Percentiles rank a stretch among this genome's conserved stretches.
These are phyloP conservation scores for Hirundichthys speculiger DNA, from an alignment of 2,113 vertebrate genomes.

Conservation along the genomic window DNA sequence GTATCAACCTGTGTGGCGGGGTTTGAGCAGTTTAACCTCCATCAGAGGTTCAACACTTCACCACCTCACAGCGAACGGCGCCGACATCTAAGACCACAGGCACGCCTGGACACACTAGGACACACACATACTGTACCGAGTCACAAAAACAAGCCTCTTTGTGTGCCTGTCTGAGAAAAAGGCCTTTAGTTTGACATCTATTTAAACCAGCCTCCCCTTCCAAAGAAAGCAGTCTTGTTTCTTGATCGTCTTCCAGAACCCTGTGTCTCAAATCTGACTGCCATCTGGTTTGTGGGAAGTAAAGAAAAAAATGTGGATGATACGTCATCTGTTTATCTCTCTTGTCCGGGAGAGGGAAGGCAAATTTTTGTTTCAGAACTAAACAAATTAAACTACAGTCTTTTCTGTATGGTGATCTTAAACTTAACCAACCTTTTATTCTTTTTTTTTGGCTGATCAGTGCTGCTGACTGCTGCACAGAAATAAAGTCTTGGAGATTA, in stretches of 20 bases:
- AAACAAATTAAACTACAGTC: constrained; percentile 25
- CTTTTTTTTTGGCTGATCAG: constrained; percentile 15
- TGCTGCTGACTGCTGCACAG: neutral
- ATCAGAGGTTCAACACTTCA: constrained; percentile 62
- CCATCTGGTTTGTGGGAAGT: constrained; percentile 74
- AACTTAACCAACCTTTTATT: constrained; percentile 12
- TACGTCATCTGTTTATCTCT: constrained; percentile 57
- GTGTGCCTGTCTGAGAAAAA: constrained; percentile 12
- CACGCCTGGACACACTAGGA: constrained; percentile 23
- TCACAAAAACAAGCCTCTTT: constrained; percentile 19
- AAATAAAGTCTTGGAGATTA: constrained; percentile 30
- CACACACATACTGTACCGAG: constrained; percentile 9
- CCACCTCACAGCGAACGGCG: constrained; percentile 29
- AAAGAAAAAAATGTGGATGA: constrained; percentile 54
- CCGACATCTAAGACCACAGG: constrained; percentile 22
- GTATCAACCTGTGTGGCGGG: constrained; percentile 53
- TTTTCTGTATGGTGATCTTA: constrained; percentile 16
- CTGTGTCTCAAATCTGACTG: constrained; percentile 71
- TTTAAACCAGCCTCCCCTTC: constrained; percentile 66
- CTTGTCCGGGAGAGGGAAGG: constrained; percentile 16
- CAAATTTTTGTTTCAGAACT: constrained; percentile 6
- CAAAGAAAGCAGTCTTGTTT: constrained; percentile 75
- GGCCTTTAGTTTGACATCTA: constrained; percentile 69
- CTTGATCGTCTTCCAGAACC: constrained; percentile 77
- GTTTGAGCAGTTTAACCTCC: constrained; percentile 59